Conservation (phyloP, 2,113 vertebrate species). For the Nothoprocta perdicaria region DNA sequence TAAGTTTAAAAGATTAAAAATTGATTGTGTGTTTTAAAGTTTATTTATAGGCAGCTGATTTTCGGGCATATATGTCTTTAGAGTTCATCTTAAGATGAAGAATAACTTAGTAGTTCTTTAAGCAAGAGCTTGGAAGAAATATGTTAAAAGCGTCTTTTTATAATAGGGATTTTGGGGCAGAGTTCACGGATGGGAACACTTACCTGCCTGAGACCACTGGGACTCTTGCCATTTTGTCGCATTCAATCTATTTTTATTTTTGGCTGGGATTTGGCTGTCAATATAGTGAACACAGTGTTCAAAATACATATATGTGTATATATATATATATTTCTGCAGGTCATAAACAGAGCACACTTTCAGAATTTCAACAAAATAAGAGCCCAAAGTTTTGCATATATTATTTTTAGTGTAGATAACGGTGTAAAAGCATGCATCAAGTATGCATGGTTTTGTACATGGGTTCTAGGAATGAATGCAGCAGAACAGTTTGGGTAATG, state of each 20-base stretch:
- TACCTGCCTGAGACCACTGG: neutral
- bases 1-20: neutral
- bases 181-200: neutral
- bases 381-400: accelerated
- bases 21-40: neutral
- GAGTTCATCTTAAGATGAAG: neutral
- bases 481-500: neutral
- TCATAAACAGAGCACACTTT: neutral
- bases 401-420: neutral
- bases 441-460: neutral
- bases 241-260: neutral
- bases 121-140: neutral
- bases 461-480: neutral
- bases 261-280: neutral
- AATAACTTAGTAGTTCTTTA: neutral
- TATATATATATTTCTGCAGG: accelerated
- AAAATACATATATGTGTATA: neutral
- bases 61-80: neutral
- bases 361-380: neutral
- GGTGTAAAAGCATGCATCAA: too few species aligned
- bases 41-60: neutral
- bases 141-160: neutral
- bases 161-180: neutral
- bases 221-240: neutral
- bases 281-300: neutral